Conservation (phyloP, 2,113 vertebrate genomes). For the Clarias magur region DNA sequence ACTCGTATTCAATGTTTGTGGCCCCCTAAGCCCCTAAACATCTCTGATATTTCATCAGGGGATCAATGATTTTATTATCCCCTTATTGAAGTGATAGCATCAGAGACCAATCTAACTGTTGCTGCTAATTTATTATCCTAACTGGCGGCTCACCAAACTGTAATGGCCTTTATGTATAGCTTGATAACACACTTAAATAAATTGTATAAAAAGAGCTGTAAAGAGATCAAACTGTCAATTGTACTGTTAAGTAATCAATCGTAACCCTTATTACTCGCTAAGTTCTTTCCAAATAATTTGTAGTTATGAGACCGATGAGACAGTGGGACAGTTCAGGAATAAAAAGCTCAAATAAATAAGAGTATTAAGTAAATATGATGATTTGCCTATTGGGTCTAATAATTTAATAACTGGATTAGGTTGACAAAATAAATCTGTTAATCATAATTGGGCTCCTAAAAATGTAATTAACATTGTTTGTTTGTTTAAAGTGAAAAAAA, state of each 20-base stretch:
- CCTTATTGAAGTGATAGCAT: background rate
- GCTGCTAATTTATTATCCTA: background rate
- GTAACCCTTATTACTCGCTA: background rate
- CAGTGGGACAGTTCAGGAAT: background rate
- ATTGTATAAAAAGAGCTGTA: background rate
- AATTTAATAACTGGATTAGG: background rate
- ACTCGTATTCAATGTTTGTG: background rate
- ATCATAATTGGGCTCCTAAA: background rate
- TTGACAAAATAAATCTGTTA: background rate
- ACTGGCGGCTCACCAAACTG: too few relatives aligned
- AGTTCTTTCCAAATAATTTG: background rate
- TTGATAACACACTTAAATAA: background rate
- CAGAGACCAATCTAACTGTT: background rate
- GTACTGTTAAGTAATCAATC: background rate
- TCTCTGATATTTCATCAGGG: background rate
- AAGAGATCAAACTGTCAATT: too few relatives aligned
- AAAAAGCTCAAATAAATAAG: background rate
- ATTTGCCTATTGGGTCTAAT: background rate
- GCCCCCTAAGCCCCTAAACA: background rate
- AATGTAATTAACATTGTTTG: background rate
- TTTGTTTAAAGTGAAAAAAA: background rate
- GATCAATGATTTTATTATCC: background rate
- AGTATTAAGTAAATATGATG: background rate
- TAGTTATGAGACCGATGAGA: background rate
- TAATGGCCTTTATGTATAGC: background rate